Conservation (phyloP, 2,888 invertebrate species). For the Loripinus fragilis region DNA sequence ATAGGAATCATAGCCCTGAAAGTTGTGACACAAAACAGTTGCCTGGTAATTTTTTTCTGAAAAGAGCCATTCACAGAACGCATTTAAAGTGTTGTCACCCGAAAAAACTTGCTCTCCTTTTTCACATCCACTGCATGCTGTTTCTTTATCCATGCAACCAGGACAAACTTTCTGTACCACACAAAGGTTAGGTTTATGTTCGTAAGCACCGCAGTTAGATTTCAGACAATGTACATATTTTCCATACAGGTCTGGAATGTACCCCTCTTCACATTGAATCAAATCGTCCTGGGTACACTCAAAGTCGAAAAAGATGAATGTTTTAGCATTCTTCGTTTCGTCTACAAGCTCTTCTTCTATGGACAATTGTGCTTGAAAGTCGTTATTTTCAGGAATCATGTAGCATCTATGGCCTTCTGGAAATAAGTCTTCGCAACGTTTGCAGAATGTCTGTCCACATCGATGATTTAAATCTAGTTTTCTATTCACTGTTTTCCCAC, state of each 20-base stretch:
- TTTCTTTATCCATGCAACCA: conserved; percentile 8
- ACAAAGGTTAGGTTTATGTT: conserved; percentile 52
- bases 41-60: conserved; percentile 31
- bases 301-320: no score
- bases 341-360: conserved; percentile 21
- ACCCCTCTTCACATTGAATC: conserved; percentile 40
- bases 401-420: conserved; percentile 26
- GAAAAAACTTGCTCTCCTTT: conserved; percentile 22
- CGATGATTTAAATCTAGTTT: conserved; percentile 15
- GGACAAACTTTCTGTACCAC: conserved; percentile 49
- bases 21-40: conserved; percentile 41
- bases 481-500: conserved; percentile 32
- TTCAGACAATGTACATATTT: conserved; percentile 45
- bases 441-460: conserved; percentile 26
- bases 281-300: conserved; percentile 42
- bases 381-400: conserved; percentile 21
- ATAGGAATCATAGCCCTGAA: conserved; percentile 43
- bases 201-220: conserved; percentile 41
- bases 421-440: conserved; percentile 29
- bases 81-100: conserved; percentile 22
- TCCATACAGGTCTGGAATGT: conserved; percentile 14
- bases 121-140: conserved; percentile 33
- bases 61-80: conserved; percentile 46
- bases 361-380: background rate
- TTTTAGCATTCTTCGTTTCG: conserved; percentile 27